Conservation (phyloP, 2,888 invertebrate species). For the Eutolmus rufibarbis region DNA sequence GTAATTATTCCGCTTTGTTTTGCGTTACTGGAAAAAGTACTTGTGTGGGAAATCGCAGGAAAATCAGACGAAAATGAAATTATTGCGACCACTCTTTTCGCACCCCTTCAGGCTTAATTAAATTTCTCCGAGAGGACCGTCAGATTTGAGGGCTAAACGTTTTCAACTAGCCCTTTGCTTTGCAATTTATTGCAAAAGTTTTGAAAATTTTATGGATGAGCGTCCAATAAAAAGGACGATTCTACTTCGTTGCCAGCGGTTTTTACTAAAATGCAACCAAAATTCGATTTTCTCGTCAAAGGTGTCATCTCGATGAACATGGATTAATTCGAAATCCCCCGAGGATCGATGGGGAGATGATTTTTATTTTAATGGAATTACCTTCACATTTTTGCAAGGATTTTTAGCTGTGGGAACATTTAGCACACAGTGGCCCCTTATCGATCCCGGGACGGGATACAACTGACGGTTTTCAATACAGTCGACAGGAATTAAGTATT, state of each 20-base stretch:
- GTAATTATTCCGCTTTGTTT: not conserved
- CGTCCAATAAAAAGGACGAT: not conserved
- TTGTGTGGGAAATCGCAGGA: not conserved
- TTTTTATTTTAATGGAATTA: slow-evolving; percentile 3
- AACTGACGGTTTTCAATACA: not conserved
- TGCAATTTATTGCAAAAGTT: not conserved
- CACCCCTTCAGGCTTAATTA: not conserved
- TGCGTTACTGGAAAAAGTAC: not conserved
- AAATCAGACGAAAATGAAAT: not conserved
- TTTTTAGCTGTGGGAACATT: not conserved
- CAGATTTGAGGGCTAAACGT: not conserved
- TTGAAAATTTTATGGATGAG: not conserved
- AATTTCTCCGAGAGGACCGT: not conserved
- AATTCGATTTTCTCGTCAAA: not conserved
- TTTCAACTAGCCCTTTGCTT: not conserved
- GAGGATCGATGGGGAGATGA: not conserved
- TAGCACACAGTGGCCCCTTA: not conserved
- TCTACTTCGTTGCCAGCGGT: not conserved
- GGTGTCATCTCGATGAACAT: not conserved
- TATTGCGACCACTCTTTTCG: not conserved
- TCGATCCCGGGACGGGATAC: not conserved
- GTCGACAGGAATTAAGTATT: not conserved
- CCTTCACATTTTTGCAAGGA: not conserved
- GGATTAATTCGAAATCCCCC: not conserved
- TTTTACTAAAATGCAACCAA: not conserved